Conservation (phyloP, 2,797 vertebrate species). For the Sebastes steindachneri region DNA sequence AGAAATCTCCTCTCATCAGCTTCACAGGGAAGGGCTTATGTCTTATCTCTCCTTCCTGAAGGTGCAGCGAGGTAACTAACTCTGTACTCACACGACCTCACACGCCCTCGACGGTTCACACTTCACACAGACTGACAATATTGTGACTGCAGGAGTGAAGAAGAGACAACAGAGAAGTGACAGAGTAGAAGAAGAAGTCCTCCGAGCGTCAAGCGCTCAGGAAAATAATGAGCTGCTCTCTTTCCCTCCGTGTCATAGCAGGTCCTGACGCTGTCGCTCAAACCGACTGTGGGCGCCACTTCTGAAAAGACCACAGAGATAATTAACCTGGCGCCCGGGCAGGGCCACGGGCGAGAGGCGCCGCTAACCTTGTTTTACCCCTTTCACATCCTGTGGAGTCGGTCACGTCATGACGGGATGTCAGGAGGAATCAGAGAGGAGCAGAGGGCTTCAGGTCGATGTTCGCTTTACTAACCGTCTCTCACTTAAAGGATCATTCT, state of each 20-base stretch:
- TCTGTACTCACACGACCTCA: neutral
- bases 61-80: neutral
- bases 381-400: neutral
- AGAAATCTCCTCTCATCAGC: constrained; percentile 19
- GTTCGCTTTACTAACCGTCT: neutral
- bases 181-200: neutral
- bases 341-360: neutral
- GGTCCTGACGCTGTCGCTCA: constrained; percentile 48
- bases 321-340: constrained; percentile 3
- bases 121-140: neutral
- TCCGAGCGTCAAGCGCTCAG: constrained; percentile 14
- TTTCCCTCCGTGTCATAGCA: constrained; percentile 15
- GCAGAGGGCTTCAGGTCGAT: neutral
- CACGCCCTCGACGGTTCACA: neutral
- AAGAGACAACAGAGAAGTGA: neutral
- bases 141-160: neutral
- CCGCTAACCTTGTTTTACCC: neutral
- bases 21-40: neutral
- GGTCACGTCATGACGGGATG: neutral
- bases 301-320: neutral
- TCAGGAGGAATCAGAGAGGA: neutral
- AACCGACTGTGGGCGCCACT: neutral
- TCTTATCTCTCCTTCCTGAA: constrained; percentile 20
- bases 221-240: constrained; percentile 47
- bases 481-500: neutral